phyloP scores from a whole-genome alignment of 1,140 invertebrate genomes.

The Bradynema listronoti region DNA sequence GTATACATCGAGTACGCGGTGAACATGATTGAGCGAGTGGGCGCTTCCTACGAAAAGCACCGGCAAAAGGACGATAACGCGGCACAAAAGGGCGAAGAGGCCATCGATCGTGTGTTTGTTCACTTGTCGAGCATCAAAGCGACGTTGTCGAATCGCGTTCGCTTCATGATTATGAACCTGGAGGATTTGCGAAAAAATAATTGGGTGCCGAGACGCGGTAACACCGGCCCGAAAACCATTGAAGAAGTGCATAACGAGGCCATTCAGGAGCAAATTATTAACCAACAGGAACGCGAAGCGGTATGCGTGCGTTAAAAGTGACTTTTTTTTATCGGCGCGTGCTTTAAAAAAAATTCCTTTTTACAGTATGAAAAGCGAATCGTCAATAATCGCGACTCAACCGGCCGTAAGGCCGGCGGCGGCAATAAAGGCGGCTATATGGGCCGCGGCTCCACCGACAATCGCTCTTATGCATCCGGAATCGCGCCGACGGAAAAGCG shows the following conservation, averaged over 20 bases:
- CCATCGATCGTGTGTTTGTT: conserved; percentile 10
- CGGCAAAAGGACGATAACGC: not conserved
- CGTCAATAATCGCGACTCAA: too few species aligned
- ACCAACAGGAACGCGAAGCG: conserved; percentile 19
- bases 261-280: conserved; percentile 18
- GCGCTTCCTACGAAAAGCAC: conserved; percentile 22
- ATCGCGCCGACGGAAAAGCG: too few species aligned
- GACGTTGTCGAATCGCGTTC: conserved; percentile 19
- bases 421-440: too few species aligned
- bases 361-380: too few species aligned
- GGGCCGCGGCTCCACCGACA: too few species aligned
- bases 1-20: conserved; percentile 31
- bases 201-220: conserved; percentile 19
- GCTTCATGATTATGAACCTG: conserved; percentile 22
- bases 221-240: conserved; percentile 26
- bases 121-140: conserved; percentile 20
- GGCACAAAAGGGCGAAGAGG: conserved; percentile 5
- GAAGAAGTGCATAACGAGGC: conserved; percentile 19
- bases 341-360: too few species aligned
- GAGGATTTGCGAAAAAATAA: conserved; percentile 25
- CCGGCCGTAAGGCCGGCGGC: too few species aligned
- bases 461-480: too few species aligned
- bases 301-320: too few species aligned
- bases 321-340: too few species aligned
- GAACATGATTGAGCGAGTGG: conserved; percentile 25